These are phyloP conservation scores for Myioborus melanocephalus DNA, from an alignment of 2,797 vertebrate genomes.

Conservation along the genomic window DNA sequence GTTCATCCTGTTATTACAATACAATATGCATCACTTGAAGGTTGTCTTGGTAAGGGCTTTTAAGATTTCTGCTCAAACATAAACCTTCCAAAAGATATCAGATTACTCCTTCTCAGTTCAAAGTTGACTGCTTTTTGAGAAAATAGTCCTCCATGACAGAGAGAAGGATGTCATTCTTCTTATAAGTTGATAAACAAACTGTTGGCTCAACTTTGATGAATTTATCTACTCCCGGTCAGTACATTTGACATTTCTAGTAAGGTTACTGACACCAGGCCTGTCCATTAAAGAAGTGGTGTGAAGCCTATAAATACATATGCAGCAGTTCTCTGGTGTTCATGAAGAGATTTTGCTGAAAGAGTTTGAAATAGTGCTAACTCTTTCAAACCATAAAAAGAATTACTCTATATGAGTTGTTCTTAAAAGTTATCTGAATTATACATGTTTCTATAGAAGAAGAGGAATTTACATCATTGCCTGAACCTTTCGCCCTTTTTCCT, in stretches of 20 bases:
- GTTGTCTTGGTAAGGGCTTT: neutral
- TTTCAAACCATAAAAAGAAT: neutral
- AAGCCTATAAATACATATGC: neutral
- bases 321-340: neutral
- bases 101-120: neutral
- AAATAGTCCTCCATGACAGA: neutral
- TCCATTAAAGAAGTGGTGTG: neutral
- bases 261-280: neutral
- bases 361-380: neutral
- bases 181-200: neutral
- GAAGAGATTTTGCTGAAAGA: neutral
- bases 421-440: neutral
- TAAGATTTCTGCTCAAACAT: neutral
- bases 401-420: neutral
- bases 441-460: neutral
- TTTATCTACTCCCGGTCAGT: conserved; percentile 2
- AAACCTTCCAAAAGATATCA: neutral
- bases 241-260: neutral
- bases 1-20: neutral
- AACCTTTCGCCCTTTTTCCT: neutral
- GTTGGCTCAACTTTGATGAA: conserved; percentile 3
- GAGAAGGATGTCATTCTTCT: neutral
- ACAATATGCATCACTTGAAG: neutral
- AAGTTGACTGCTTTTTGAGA: neutral
- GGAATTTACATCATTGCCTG: neutral